A percentile compares a stretch with the other conserved stretches of the same genome.
phyloP scores from a whole-genome alignment of 2,797 vertebrate genomes.

The Sebastes matsubarae region DNA sequence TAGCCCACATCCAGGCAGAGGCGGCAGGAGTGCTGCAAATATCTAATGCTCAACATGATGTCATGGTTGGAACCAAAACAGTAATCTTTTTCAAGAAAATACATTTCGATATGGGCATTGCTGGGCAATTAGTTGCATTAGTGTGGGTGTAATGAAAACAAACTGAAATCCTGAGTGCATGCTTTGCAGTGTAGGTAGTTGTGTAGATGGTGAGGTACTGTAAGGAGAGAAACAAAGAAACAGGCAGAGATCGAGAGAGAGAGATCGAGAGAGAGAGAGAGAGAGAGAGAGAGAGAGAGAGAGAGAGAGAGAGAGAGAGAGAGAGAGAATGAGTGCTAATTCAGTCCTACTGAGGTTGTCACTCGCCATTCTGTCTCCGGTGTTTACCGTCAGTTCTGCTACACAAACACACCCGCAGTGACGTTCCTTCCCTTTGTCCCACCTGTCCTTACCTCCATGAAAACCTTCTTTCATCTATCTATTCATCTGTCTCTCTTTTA shows the following conservation, averaged over 20 bases:
- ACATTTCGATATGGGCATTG: not conserved
- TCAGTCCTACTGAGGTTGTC: constrained; percentile 34
- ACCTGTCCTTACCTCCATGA: constrained; percentile 45
- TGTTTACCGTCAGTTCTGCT: constrained; percentile 19
- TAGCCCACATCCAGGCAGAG: not conserved
- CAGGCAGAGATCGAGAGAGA: not conserved
- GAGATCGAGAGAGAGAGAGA: constrained; percentile 7
- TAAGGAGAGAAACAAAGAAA: not conserved
- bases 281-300: constrained; percentile 9
- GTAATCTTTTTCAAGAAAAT: not conserved
- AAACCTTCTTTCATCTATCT: constrained; percentile 54
- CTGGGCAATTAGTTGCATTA: not conserved
- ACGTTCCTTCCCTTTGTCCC: constrained; percentile 13
- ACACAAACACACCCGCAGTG: not conserved
- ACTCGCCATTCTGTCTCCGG: constrained; percentile 30
- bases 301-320: not conserved
- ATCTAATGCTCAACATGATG: not conserved
- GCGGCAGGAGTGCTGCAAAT: not conserved
- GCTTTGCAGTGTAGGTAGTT: not conserved
- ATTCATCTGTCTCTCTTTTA: constrained; percentile 45
- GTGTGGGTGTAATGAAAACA: not conserved
- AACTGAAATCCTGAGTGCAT: not conserved
- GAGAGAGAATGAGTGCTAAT: constrained; percentile 35
- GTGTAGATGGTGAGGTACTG: not conserved
- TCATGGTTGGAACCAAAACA: not conserved